Evolutionary conservation across 2,888 invertebrate genomes (phyloP).

Genomic region (Geotrupes spiniger): DNA sequence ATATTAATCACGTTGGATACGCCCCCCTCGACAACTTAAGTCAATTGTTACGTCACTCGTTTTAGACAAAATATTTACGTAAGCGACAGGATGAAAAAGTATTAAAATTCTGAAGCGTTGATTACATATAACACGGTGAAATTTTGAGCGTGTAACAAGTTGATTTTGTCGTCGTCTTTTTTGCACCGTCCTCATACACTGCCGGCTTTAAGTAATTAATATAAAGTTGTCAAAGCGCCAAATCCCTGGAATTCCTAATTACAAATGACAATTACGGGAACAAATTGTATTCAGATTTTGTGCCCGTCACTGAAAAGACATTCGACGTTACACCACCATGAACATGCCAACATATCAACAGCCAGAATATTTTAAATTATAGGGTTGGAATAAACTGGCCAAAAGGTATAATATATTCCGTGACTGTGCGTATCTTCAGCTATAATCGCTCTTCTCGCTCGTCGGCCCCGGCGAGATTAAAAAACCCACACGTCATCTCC

Average conservation of each 20-base stretch:
- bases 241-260: neutral
- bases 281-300: neutral
- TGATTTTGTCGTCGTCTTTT: too few species aligned
- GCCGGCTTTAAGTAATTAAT: too few species aligned
- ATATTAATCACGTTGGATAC: too few species aligned
- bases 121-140: too few species aligned
- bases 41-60: too few species aligned
- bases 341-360: slow-evolving; percentile 18
- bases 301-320: neutral
- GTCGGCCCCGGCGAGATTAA: neutral
- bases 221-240: too few species aligned
- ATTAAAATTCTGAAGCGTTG: too few species aligned
- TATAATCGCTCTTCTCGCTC: slow-evolving; percentile 11
- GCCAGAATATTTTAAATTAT: slow-evolving; percentile 17
- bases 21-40: too few species aligned
- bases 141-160: too few species aligned
- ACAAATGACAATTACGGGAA: slow-evolving; percentile 4
- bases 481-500: slow-evolving; percentile 14
- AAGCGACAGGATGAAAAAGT: too few species aligned
- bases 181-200: too few species aligned
- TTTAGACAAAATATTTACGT: too few species aligned
- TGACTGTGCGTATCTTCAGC: slow-evolving; percentile 16
- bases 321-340: neutral
- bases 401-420: slow-evolving; percentile 20
- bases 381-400: slow-evolving; percentile 22